phyloP scores from a whole-genome alignment of 2,797 vertebrate genomes.

The Acipenser ruthenus region DNA sequence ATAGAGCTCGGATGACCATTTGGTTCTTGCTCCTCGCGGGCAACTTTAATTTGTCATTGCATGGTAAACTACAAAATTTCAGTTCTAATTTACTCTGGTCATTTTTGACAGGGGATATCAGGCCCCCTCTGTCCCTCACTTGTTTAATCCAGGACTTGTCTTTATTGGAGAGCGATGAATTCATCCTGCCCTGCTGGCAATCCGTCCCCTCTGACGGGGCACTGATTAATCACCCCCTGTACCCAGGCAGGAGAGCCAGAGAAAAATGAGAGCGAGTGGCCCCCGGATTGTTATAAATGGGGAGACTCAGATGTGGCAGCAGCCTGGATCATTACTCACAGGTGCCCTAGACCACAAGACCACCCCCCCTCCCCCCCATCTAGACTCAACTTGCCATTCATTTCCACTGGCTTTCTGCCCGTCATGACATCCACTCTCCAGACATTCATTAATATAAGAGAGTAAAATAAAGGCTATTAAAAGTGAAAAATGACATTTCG shows the following conservation, averaged over 20 bases:
- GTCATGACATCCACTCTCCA: constrained; percentile 75
- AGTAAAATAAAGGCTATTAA: constrained; percentile 71
- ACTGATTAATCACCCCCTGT: constrained; percentile 75
- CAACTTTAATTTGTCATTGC: too few relatives aligned
- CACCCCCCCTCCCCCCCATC: constrained; percentile 35
- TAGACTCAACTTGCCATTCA: not conserved
- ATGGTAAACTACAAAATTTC: too few relatives aligned
- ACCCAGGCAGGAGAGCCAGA: constrained; percentile 37
- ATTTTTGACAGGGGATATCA: constrained; percentile 1
- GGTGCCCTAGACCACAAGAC: constrained; percentile 58
- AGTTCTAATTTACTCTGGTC: not conserved
- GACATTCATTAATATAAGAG: constrained; percentile 73
- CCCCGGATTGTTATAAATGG: constrained; percentile 92
- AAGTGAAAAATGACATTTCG: constrained; percentile 69
- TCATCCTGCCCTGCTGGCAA: constrained; percentile 36
- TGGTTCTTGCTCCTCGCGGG: too few relatives aligned
- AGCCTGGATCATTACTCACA: constrained; percentile 92
- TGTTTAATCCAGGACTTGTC: not conserved
- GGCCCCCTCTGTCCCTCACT: not conserved
- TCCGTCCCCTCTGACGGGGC: constrained; percentile 58
- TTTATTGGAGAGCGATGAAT: constrained; percentile 45
- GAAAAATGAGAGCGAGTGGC: constrained; percentile 67
- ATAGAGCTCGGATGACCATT: too few relatives aligned
- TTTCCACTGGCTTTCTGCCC: constrained; percentile 73
- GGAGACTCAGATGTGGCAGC: constrained; percentile 78